These are phyloP conservation scores for Bradypodion ventrale DNA, from an alignment of 2,797 vertebrate species.

Conservation along the genomic window DNA sequence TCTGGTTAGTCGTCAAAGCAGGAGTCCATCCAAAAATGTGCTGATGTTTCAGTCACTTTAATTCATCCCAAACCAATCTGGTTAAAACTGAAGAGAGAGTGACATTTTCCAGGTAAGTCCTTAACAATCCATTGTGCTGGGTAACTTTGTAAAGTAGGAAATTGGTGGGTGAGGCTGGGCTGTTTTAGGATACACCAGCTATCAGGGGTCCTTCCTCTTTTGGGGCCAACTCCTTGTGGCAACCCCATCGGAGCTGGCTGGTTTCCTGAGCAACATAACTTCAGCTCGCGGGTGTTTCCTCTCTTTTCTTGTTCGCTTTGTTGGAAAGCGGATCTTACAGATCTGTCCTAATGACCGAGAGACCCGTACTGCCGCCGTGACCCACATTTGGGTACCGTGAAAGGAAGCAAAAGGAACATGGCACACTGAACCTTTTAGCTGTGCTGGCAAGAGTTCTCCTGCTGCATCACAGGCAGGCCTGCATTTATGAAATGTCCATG, in stretches of 20 bases:
- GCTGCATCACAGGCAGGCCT: constrained; percentile 1
- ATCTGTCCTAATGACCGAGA: neutral
- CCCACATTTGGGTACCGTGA: neutral
- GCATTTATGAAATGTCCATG: constrained; percentile 8
- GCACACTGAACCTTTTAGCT: constrained; percentile 4
- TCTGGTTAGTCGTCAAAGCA: neutral
- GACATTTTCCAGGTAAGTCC: constrained; percentile 58
- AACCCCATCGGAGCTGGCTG: too few species aligned
- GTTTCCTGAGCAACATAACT: neutral
- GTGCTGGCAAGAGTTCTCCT: neutral
- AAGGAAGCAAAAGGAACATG: neutral
- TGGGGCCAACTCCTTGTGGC: neutral
- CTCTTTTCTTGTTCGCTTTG: neutral
- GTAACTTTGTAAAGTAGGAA: constrained; percentile 19
- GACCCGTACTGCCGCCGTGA: neutral
- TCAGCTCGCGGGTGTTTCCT: neutral
- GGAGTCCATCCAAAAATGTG: neutral
- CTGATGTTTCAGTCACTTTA: neutral
- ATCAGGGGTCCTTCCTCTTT: neutral
- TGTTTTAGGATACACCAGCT: neutral
- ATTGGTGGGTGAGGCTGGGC: neutral
- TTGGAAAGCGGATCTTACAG: neutral
- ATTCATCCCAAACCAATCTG: constrained; percentile 4
- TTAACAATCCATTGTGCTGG: neutral
- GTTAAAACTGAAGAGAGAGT: constrained; percentile 43